phyloP scores from a whole-genome alignment of 2,888 invertebrate genomes.

The Agrypnus murinus region DNA sequence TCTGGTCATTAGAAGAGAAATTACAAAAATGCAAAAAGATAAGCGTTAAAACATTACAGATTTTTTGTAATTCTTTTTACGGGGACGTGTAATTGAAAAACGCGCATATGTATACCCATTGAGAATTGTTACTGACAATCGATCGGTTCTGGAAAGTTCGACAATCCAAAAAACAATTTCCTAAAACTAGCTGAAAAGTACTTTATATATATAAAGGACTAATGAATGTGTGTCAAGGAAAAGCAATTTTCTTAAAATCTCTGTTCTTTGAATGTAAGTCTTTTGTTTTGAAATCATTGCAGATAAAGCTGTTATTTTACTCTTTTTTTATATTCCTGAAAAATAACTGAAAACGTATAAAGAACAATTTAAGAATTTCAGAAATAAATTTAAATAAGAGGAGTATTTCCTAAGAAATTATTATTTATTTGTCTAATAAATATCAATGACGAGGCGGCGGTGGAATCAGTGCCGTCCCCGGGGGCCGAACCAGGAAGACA shows the following conservation, averaged over 20 bases:
- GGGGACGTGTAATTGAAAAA: slow-evolving; percentile 30
- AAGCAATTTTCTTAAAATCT: too few relatives aligned
- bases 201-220: too few relatives aligned
- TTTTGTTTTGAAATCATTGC: too few relatives aligned
- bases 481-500: slow-evolving; percentile 59
- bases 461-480: slow-evolving; percentile 59
- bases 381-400: slow-evolving; percentile 67
- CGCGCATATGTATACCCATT: slow-evolving; percentile 29
- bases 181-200: too few relatives aligned
- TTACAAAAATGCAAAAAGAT: slow-evolving; percentile 45
- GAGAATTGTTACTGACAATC: slow-evolving; percentile 27
- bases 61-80: slow-evolving; percentile 23
- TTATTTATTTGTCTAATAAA: slow-evolving; percentile 70
- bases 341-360: slow-evolving; percentile 33
- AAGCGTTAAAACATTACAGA: slow-evolving; percentile 19
- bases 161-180: too few relatives aligned
- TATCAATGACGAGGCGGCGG: slow-evolving; percentile 65
- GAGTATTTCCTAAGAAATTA: slow-evolving; percentile 64
- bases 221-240: too few relatives aligned
- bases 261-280: too few relatives aligned
- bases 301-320: too few relatives aligned
- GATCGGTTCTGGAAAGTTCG: too few relatives aligned
- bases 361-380: slow-evolving; percentile 59
- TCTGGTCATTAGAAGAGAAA: slow-evolving; percentile 43
- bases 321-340: too few relatives aligned